Conservation (phyloP, 2,888 invertebrate genomes). For the Cactoblastis cactorum region DNA sequence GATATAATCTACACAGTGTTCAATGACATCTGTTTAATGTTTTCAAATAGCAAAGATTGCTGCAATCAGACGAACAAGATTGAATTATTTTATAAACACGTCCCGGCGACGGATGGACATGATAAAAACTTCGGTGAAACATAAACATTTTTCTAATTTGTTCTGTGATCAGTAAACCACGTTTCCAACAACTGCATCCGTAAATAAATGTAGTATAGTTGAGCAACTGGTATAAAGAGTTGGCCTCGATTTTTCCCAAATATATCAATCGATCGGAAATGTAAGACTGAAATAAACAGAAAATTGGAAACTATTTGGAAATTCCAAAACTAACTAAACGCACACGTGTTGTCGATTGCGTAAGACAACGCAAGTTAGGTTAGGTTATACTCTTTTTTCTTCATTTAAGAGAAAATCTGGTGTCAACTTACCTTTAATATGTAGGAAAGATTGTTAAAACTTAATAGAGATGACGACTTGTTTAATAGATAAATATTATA, state of each 20-base stretch:
- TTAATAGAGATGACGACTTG: background rate
- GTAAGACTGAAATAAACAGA: conserved; percentile 45
- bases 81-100: conserved; percentile 13
- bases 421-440: background rate
- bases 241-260: conserved; percentile 67
- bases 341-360: background rate
- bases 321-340: background rate
- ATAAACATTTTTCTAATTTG: conserved; percentile 5
- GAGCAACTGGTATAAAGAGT: conserved; percentile 61
- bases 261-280: conserved; percentile 58
- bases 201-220: conserved; percentile 43
- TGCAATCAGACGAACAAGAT: background rate
- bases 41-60: conserved; percentile 1
- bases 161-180: conserved; percentile 32
- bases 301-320: conserved; percentile 21
- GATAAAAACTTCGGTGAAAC: conserved; percentile 8
- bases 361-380: background rate
- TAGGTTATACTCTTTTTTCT: background rate
- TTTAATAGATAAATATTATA: too few species aligned
- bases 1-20: background rate
- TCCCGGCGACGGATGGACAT: background rate
- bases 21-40: background rate
- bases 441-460: background rate
- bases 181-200: conserved; percentile 43
- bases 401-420: background rate